Evolutionary conservation across 2,113 vertebrate species (phyloP), one percentile per base, ranked within the genome.

Genomic region (Epinephelus fuscoguttatus): DNA sequence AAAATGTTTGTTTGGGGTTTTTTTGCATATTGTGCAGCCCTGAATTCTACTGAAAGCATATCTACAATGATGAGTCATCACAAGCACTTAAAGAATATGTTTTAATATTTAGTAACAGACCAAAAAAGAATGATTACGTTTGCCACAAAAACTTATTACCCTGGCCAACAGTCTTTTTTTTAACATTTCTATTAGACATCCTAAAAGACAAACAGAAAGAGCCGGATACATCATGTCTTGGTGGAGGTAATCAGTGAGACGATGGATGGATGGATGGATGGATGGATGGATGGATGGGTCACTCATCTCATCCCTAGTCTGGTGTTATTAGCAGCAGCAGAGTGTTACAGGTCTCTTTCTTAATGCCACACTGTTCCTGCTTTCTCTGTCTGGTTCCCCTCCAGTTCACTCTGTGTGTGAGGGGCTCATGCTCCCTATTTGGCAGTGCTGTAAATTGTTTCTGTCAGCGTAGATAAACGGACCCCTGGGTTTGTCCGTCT

Each of bases 381-480:
- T 80, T 61, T 86, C 79, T 67, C 69, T 56, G 81, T 75, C 73
- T 92, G 45, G 85, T 88, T 88, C 82, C 79, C 80, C 89, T 89
- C 83, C 88, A 84, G 77, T 89, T 90, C 88, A 80, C 82, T 85
- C 67, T 63, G 70, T 60, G 67, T 85, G 89, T 79, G 78, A 75
- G 89, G 72, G 73, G 82, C 78, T 84, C 80, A 76, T 75, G 63
- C 88, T 89, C 90, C 71, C 81, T 74, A 71, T 90, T 90, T 93
- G 94, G 91, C 91, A 88, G 84, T 42, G 70, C 88, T 90, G 85
- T 89, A 95, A 94, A 95, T 94, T 92, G 94, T 93, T 93, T 92
- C 93, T 95, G 95, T 94, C 93, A 92, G 89, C 85, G 89, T 84
- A 94, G 93, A 94, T 94, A 94, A 95, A 93, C 90, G 74, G 86